Conservation (phyloP, 2,888 invertebrate genomes). For the Stomorhina lunata region DNA sequence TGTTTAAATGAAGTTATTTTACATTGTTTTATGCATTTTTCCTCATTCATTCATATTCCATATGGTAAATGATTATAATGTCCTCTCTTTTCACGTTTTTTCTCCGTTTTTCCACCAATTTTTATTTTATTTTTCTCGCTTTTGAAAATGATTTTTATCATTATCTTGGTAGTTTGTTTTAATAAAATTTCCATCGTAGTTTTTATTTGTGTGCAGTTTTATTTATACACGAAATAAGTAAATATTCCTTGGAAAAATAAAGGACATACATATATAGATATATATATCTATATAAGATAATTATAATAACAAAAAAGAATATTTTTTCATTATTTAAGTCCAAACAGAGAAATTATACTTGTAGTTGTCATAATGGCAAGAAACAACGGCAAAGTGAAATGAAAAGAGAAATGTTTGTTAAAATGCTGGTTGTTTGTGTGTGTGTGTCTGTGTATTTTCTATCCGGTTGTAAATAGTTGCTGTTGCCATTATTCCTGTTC, state of each 20-base stretch:
- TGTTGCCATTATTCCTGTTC: neutral
- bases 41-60: constrained; percentile 28
- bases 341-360: constrained; percentile 17
- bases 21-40: neutral
- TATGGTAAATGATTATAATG: constrained; percentile 33
- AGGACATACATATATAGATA: neutral
- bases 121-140: neutral
- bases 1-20: neutral
- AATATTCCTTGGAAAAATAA: constrained; percentile 16
- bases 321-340: neutral
- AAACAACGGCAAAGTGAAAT: neutral
- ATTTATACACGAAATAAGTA: neutral
- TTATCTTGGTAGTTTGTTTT: constrained; percentile 47
- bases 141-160: neutral
- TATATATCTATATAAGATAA: no score
- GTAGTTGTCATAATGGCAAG: constrained; percentile 25
- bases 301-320: constrained; percentile 20
- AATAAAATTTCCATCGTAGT: constrained; percentile 47
- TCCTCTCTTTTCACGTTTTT: neutral
- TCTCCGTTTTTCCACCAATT: neutral
- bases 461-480: constrained; percentile 4
- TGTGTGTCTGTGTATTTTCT: no score
- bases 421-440: constrained; percentile 40
- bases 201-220: constrained; percentile 8
- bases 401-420: neutral